Percentiles rank a stretch among this genome's conserved stretches.
Conservation (phyloP, 2,888 invertebrate genomes). For the Lampropteryx suffumata region DNA sequence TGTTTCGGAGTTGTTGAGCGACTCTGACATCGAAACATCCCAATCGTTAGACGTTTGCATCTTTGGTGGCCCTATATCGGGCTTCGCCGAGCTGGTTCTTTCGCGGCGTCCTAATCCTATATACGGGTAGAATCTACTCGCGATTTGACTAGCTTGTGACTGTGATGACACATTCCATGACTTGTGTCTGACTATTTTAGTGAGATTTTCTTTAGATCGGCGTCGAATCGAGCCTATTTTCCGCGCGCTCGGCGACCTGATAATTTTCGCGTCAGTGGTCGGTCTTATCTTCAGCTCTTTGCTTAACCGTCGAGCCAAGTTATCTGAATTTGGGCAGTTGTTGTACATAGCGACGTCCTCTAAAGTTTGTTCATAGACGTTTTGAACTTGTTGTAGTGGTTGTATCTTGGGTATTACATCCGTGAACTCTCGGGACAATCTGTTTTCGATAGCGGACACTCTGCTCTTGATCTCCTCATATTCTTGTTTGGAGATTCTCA, state of each 20-base stretch:
- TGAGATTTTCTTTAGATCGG: constrained; percentile 85
- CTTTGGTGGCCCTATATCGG: constrained; percentile 50
- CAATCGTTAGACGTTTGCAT: constrained; percentile 51
- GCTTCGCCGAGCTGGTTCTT: constrained; percentile 64
- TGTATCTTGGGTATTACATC: constrained; percentile 74
- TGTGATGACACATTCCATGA: constrained; percentile 85
- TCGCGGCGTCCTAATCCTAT: constrained; percentile 73
- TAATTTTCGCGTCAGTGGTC: constrained; percentile 86
- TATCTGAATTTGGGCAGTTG: constrained; percentile 85
- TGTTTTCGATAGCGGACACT: constrained; percentile 87
- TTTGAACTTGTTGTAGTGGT: constrained; percentile 85
- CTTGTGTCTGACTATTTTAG: constrained; percentile 83
- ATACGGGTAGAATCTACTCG: constrained; percentile 79
- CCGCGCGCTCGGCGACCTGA: constrained; percentile 90
- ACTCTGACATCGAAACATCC: constrained; percentile 60
- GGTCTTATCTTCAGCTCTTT: constrained; percentile 89
- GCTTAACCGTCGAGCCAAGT: constrained; percentile 87
- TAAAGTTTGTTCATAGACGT: constrained; percentile 88
- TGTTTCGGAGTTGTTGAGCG: constrained; percentile 53
- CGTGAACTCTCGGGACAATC: constrained; percentile 87
- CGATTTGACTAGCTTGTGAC: constrained; percentile 64
- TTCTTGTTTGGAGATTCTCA: constrained; percentile 88
- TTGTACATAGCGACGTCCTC: constrained; percentile 85
- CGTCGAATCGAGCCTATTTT: constrained; percentile 90
- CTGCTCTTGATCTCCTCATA: constrained; percentile 90